A percentile compares a stretch with the other conserved stretches of the same genome.
Conservation (phyloP, 2,797 vertebrate species). For the Monodelphis domestica region DNA sequence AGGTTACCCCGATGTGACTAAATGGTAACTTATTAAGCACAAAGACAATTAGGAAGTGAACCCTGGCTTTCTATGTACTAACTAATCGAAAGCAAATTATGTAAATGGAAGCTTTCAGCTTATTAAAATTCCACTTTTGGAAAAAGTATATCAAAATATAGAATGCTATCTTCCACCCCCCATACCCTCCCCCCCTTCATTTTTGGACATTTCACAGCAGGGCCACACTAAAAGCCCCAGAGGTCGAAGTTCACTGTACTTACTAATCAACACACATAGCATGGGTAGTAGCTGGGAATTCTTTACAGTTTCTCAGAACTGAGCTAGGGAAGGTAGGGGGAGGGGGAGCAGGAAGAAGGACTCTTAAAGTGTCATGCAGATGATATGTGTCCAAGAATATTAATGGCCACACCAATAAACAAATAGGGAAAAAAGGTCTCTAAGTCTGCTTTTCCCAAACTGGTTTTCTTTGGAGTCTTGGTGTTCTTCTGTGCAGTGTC, state of each 20-base stretch:
- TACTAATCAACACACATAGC: neutral
- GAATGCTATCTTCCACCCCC: neutral
- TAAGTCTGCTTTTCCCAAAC: neutral
- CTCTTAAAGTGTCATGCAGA: neutral
- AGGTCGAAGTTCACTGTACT: neutral
- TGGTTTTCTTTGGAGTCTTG: neutral
- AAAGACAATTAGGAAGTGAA: neutral
- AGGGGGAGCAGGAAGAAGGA: neutral
- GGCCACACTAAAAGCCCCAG: neutral
- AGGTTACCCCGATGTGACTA: neutral
- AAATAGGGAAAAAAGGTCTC: neutral
- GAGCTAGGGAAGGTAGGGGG: neutral
- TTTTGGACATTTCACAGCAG: neutral
- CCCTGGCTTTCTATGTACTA: neutral
- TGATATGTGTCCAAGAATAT: neutral
- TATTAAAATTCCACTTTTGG: neutral
- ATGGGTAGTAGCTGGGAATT: neutral
- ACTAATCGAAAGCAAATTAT: neutral
- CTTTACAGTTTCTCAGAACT: neutral
- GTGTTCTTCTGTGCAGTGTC: neutral
- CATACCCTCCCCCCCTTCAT: neutral
- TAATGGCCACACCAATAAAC: neutral
- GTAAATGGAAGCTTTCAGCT: neutral
- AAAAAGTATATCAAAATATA: neutral
- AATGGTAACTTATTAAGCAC: conserved; percentile 12